Base-by-base conservation (phyloP, 2,888 invertebrate species). In the Ommatoiulus sabulosus region DNA sequence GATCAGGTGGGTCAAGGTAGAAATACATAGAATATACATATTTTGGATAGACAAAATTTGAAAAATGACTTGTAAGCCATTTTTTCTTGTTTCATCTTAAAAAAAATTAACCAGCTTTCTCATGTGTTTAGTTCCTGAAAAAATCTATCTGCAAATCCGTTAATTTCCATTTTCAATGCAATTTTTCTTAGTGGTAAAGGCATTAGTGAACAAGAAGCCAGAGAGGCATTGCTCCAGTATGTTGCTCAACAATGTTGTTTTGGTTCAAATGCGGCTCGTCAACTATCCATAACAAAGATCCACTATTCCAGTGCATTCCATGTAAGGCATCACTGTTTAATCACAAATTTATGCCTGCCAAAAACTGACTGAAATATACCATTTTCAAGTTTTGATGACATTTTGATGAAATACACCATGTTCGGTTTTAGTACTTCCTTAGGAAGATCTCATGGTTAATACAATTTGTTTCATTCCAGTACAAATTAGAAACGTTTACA, bases 401-500 rank as follows among this genome's bases (percentile, higher is more conserved):
- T 35, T 35, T 35, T 35, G 35, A 35, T 35, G 35, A 35, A 35
- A 35, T 35, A 35, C 35, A 35, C 35, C 35, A 35, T 35, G 35
- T 35, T 35, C 35, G 35, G 35, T 35, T 35, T 1, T 35, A 35
- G 35, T 35, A 35, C 2, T 35, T 35, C 35, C 2, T 35, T 35
- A 35, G 35, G 35, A 35, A 35, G 35, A 35, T 35, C 35, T 35
- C 35, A 35, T 35, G 35, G 35, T 35, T 35, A 35, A 35, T 35
- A 35, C 35, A 35, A 15, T n/a, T 48, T 35, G 48, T 35, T 35
- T 80, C 0, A 88, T 90, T 90, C 8, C 91, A 94, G 94, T 94
- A 94, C 90, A 93, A 93, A 44, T 91, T 94, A 89, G 93, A 94
- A 91, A 94, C 94, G 10, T 94, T 93, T 91, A 93, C 93, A 6